A percentile compares a stretch with the other conserved stretches of the same genome.
phyloP scores from a whole-genome alignment of 1,140 invertebrate genomes.

The Caenorhabditis tropicalis region DNA sequence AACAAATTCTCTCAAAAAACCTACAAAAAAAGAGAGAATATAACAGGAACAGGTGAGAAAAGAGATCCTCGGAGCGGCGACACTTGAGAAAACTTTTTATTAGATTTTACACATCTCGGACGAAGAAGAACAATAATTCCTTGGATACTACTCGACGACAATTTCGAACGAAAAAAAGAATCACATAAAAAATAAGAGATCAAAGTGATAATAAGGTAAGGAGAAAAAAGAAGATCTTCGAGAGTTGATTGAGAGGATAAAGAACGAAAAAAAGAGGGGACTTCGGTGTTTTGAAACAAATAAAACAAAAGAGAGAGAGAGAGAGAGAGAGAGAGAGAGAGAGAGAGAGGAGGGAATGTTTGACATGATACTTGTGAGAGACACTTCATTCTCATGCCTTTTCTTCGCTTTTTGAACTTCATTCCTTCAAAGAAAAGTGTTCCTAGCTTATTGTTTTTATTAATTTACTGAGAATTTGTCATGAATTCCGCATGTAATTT shows the following conservation, averaged over 20 bases:
- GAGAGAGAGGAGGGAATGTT: background rate
- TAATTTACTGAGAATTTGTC: no score
- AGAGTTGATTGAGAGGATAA: background rate
- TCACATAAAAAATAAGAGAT: background rate
- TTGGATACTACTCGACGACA: no score
- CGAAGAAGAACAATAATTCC: no score
- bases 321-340: no score
- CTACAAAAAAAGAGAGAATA: background rate
- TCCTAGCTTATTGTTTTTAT: no score
- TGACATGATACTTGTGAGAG: conserved; percentile 34
- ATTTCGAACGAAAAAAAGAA: no score
- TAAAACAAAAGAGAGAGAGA: no score
- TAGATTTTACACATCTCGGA: background rate
- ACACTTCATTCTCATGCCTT: conserved; percentile 22
- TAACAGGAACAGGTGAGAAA: background rate
- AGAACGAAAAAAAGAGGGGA: background rate
- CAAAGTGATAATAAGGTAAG: background rate
- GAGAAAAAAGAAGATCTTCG: background rate
- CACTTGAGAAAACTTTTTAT: conserved; percentile 31
- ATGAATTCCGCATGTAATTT: no score
- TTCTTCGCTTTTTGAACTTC: background rate
- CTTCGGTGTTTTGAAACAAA: background rate
- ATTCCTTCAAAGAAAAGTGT: no score
- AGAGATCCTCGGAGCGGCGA: background rate
- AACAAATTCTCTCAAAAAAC: background rate